Base-by-base conservation (phyloP, 2,888 invertebrate genomes). In the Hedya salicella region DNA sequence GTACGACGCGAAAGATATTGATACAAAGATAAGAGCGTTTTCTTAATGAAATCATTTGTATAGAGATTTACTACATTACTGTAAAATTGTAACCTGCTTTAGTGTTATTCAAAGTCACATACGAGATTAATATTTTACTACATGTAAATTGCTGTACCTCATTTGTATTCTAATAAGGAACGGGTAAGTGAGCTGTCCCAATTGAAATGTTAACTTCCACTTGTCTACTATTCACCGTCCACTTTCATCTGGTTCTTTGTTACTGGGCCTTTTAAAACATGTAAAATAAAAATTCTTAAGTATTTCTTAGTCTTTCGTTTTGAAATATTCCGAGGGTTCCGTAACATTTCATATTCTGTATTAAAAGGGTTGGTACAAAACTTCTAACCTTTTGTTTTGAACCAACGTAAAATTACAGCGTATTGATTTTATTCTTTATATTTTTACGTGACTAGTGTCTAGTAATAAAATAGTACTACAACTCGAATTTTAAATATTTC, bases 221-320 rank as follows among this genome's bases (percentile, higher is more conserved):
- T 36, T 50, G 16, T 67, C 54, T 48, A 62, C 61, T 66, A 71
- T 69, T 70, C 69, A 65, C 68, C 62, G 62, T 70, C 66, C 46
- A 69, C 73, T 75, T 73, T 71, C 73, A 68, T 70, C 62, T 64
- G 60, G 53, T 61, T 69, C 68, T 70, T 71, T 72, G 70, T 70
- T 67, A 50, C 69, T 65, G 62, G 62, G 60, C 64, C 30, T 65
- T 60, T 65, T 53, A 39, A 71, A 69, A 62, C 64, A 50, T 50
- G 56, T 67, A 53, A 57, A 67, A 50, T 63, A 59, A 66, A 64
- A 66, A 67, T 59, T 52, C 57, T 48, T 48, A 19, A 46, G 19
- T n/a, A n/a, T n/a, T n/a, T n/a, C n/a, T n/a, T n/a, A n/a, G 36
- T 48, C 25, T 42, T 63, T 65, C 39, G 52, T 49, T 17, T 13